A percentile compares a stretch with the other conserved stretches of the same genome.
phyloP scores from a whole-genome alignment of 2,888 invertebrate species.

The Andricus curvator region DNA sequence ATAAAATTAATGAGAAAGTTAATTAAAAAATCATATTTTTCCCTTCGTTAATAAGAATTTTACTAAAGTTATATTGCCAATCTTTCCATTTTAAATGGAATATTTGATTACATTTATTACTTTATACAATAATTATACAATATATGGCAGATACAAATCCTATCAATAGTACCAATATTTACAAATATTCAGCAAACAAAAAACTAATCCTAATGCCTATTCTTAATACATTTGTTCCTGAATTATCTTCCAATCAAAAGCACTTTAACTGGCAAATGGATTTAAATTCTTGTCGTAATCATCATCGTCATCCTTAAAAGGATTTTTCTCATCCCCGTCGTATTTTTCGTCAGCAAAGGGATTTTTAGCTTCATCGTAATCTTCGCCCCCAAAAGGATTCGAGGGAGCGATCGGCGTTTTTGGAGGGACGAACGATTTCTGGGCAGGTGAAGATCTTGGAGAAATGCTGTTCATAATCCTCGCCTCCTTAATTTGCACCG shows the following conservation, averaged over 20 bases:
- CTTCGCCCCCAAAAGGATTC: conserved; percentile 78
- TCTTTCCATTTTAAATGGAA: too few species aligned
- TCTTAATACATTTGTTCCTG: not conserved
- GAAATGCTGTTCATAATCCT: conserved; percentile 69
- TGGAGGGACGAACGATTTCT: conserved; percentile 70
- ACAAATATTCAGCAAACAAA: conserved; percentile 44
- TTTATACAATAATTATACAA: conserved; percentile 43
- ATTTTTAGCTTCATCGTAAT: conserved; percentile 83
- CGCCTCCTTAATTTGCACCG: conserved; percentile 71
- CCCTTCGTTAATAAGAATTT: too few species aligned
- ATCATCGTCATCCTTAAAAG: conserved; percentile 81
- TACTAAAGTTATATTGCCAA: too few species aligned
- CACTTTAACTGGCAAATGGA: conserved; percentile 81
- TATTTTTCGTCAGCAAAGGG: conserved; percentile 82
- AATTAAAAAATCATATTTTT: too few species aligned
- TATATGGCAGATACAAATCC: conserved; percentile 13
- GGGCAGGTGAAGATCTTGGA: conserved; percentile 71
- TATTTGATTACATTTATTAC: conserved; percentile 15
- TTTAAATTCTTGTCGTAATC: conserved; percentile 89
- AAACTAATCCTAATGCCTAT: too few species aligned
- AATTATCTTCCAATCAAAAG: not conserved
- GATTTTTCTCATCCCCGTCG: conserved; percentile 81
- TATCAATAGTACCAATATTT: conserved; percentile 47
- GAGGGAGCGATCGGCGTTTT: conserved; percentile 70
- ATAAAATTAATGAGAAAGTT: too few species aligned